These are phyloP conservation scores for Protaetia brevitarsis DNA, from an alignment of 1,140 invertebrate species.

Conservation along the genomic window DNA sequence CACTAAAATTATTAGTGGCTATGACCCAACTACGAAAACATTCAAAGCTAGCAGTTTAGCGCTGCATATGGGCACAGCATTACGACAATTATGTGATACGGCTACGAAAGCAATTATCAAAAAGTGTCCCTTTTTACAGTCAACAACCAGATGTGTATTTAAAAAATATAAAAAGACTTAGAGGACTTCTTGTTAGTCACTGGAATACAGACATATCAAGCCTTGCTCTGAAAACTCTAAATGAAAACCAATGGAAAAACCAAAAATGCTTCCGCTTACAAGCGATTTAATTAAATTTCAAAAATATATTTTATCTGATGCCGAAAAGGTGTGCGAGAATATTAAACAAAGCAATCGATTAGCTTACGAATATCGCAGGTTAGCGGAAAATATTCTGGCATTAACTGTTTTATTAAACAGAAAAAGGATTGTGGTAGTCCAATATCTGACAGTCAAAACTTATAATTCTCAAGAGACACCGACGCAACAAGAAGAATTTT, in stretches of 20 bases:
- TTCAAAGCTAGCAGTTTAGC: not conserved
- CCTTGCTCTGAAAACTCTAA: too few species aligned
- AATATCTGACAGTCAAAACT: constrained; percentile 24
- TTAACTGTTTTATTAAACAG: constrained; percentile 32
- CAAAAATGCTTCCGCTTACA: too few species aligned
- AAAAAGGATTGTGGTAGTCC: constrained; percentile 33
- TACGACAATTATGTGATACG: not conserved
- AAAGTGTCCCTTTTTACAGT: not conserved
- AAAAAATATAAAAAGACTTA: too few species aligned
- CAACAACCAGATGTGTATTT: not conserved
- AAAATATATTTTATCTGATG: not conserved
- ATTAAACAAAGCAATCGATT: not conserved
- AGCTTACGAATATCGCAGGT: not conserved
- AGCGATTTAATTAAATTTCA: too few species aligned
- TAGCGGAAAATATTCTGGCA: constrained; percentile 26
- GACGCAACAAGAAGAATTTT: not conserved
- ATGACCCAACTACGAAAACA: not conserved
- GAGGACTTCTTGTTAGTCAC: too few species aligned
- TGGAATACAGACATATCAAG: too few species aligned
- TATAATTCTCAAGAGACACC: not conserved
- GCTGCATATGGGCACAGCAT: not conserved
- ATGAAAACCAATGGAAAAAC: too few species aligned
- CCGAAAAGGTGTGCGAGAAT: not conserved
- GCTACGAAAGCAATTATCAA: not conserved
- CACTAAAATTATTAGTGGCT: not conserved